Evolutionary conservation across 2,888 invertebrate species (phyloP).

Genomic region (Lamellibrachia satsuma): DNA sequence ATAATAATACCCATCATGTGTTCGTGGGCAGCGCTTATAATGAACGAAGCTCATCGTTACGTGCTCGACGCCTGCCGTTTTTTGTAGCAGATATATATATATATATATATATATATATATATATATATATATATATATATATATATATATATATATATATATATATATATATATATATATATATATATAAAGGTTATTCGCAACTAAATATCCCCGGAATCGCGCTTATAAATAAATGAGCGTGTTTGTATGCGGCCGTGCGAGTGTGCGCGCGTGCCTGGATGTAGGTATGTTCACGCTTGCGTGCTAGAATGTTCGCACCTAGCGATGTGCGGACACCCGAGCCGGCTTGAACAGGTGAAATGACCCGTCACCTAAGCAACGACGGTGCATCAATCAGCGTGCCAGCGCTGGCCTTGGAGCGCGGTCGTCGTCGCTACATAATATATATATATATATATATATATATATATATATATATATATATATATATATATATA

Average conservation of each 20-base stretch:
- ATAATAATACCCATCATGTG: background rate
- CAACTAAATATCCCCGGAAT: background rate
- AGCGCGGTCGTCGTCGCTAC: constrained; percentile 23
- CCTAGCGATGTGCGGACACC: constrained; percentile 27
- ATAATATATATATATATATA: too few relatives aligned
- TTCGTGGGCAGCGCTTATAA: background rate
- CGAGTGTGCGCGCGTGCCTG: background rate
- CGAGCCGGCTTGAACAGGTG: constrained; percentile 3
- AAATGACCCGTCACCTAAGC: constrained; percentile 3
- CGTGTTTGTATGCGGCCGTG: background rate
- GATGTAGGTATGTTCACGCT: background rate
- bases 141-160: background rate
- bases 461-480: background rate
- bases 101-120: background rate
- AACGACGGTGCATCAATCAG: background rate
- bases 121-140: background rate
- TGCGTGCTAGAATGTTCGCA: constrained; percentile 14
- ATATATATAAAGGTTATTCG: background rate
- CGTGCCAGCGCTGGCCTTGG: constrained; percentile 14
- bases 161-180: background rate
- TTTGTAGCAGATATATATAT: background rate
- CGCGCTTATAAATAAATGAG: constrained; percentile 7
- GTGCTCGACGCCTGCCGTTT: background rate
- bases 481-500: background rate
- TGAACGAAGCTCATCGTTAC: background rate